phyloP scores from a whole-genome alignment of 1,140 invertebrate genomes.

The Lucilia sericata region DNA sequence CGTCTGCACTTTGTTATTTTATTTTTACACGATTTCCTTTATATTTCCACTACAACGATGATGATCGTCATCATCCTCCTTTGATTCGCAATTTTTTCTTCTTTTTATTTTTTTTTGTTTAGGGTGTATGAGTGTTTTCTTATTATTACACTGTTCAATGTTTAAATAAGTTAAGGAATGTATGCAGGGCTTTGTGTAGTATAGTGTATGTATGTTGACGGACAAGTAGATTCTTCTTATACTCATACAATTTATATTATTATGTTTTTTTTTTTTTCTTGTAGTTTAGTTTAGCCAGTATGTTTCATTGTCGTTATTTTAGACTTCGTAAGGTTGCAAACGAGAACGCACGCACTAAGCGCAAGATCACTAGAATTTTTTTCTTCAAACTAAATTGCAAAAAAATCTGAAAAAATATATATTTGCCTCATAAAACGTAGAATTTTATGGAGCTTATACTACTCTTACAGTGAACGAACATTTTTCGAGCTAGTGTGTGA shows the following conservation, averaged over 20 bases:
- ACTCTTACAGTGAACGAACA: too few species aligned
- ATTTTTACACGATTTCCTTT: not conserved
- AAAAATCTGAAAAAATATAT: not conserved
- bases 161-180: constrained; percentile 8
- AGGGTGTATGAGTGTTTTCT: not conserved
- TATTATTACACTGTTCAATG: constrained; percentile 2
- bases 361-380: constrained; percentile 16
- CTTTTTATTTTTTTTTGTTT: too few species aligned
- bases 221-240: constrained; percentile 33
- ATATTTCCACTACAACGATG: not conserved
- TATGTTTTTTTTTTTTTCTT: not conserved
- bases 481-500: not conserved
- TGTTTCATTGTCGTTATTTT: constrained; percentile 26
- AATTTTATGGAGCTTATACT: too few species aligned
- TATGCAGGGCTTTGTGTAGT: not conserved
- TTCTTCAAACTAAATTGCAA: not conserved
- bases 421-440: not conserved
- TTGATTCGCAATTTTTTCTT: not conserved
- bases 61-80: not conserved
- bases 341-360: constrained; percentile 36
- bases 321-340: constrained; percentile 40
- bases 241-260: not conserved
- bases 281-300: not conserved
- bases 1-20: not conserved
- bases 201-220: constrained; percentile 5